Evolutionary conservation across 2,888 invertebrate genomes (phyloP).

Genomic region (Chalcis sispes): DNA sequence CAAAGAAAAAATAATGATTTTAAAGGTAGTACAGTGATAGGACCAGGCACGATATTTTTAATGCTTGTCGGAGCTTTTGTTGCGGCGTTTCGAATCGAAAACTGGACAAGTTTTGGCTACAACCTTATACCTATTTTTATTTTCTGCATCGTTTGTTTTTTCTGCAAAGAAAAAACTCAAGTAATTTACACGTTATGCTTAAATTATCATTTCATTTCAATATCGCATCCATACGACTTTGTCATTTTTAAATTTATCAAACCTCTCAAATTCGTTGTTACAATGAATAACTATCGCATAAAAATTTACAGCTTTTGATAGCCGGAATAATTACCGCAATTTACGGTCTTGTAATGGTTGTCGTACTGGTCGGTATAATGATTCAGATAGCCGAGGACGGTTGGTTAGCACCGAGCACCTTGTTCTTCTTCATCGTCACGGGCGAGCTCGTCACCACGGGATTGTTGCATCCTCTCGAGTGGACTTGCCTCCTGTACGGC

Average conservation of each 20-base stretch:
- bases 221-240: background rate
- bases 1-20: no score
- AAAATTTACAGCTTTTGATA: slow-evolving; percentile 79
- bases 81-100: slow-evolving; percentile 85
- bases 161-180: slow-evolving; percentile 83
- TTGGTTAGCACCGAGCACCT: slow-evolving; percentile 86
- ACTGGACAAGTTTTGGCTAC: slow-evolving; percentile 81
- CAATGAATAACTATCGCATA: background rate
- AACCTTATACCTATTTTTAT: slow-evolving; percentile 83
- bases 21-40: slow-evolving; percentile 84
- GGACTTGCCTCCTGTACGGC: slow-evolving; percentile 85
- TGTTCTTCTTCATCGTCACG: slow-evolving; percentile 88
- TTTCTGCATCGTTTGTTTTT: slow-evolving; percentile 83
- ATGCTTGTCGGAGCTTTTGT: slow-evolving; percentile 91
- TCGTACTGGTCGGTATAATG: slow-evolving; percentile 88
- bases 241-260: background rate
- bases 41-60: slow-evolving; percentile 89
- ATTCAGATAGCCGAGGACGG: slow-evolving; percentile 89
- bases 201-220: background rate
- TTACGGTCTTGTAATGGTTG: slow-evolving; percentile 91
- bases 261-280: background rate
- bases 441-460: slow-evolving; percentile 79
- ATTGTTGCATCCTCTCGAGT: slow-evolving; percentile 88
- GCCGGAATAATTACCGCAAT: slow-evolving; percentile 86
- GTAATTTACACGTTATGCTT: slow-evolving; percentile 70